These are phyloP conservation scores for Myotis yumanensis DNA, from an alignment of 2,113 vertebrate species.

Conservation along the genomic window DNA sequence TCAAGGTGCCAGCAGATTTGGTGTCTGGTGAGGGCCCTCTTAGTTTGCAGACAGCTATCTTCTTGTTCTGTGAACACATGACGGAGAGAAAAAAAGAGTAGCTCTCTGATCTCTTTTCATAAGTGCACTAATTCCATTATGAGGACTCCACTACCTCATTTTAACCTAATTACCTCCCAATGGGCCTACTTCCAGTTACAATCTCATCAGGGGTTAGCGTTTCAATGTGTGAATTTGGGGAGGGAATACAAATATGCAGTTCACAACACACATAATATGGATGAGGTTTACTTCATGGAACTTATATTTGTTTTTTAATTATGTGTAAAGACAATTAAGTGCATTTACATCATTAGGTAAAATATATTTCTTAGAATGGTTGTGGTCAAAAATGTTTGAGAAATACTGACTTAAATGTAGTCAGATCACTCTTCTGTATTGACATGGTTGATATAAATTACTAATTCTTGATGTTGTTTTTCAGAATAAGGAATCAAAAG, in stretches of 20 bases:
- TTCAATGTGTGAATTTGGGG: background rate
- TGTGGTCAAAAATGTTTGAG: background rate
- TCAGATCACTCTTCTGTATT: background rate
- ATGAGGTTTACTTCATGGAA: background rate
- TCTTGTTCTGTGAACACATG: background rate
- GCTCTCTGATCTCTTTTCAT: background rate
- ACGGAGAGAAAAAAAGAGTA: background rate
- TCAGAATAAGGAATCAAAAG: conserved; percentile 74
- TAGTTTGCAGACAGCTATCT: background rate
- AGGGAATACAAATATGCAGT: background rate
- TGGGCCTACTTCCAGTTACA: background rate
- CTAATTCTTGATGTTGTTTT: conserved; percentile 66
- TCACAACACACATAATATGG: background rate
- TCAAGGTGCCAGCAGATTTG: background rate
- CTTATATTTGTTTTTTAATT: conserved; percentile 38
- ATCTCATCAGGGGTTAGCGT: background rate
- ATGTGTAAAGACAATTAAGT: background rate
- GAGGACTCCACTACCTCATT: background rate
- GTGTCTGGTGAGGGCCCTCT: background rate
- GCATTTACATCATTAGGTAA: background rate
- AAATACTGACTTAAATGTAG: conserved; percentile 15
- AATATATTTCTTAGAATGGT: conserved; percentile 13
- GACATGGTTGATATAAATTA: background rate
- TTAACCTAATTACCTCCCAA: conserved; percentile 1
- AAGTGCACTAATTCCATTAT: background rate